Evolutionary conservation across 2,113 vertebrate genomes (phyloP).

Genomic region (Thryonomys swinderianus): DNA sequence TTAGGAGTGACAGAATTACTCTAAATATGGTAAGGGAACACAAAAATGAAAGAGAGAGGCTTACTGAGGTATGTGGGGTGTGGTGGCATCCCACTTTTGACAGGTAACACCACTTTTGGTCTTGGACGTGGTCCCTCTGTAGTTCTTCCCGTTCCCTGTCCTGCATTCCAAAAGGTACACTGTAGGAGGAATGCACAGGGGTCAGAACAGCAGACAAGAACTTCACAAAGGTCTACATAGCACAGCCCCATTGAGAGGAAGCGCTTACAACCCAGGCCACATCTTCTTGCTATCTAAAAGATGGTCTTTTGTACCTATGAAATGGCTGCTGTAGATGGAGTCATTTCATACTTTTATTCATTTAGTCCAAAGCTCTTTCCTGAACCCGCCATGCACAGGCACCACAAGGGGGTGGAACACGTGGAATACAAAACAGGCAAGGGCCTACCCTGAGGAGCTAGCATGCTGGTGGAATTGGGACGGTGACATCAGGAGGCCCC

Average conservation of each 20-base stretch:
- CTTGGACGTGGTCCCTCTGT: conserved; percentile 68
- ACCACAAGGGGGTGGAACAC: background rate
- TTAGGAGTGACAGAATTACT: background rate
- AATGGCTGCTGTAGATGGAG: background rate
- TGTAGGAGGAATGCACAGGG: background rate
- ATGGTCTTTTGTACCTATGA: accelerated
- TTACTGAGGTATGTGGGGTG: conserved; percentile 70
- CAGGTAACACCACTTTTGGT: conserved; percentile 31
- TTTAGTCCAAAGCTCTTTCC: background rate
- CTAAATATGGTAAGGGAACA: no score
- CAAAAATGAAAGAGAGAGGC: background rate
- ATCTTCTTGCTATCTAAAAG: background rate
- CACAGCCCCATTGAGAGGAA: accelerated
- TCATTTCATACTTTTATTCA: accelerated
- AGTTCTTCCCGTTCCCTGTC: conserved; percentile 62
- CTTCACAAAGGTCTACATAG: accelerated
- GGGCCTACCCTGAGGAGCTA: accelerated
- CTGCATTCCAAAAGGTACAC: conserved; percentile 77
- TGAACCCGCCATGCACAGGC: accelerated
- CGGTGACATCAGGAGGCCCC: accelerated
- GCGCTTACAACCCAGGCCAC: accelerated
- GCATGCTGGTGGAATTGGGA: background rate
- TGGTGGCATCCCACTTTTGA: conserved; percentile 42
- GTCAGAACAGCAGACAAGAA: background rate
- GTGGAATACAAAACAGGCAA: accelerated